Percentiles rank a stretch among this genome's conserved stretches.
phyloP scores from a whole-genome alignment of 2,113 vertebrate genomes.

The Ellobius talpinus region DNA sequence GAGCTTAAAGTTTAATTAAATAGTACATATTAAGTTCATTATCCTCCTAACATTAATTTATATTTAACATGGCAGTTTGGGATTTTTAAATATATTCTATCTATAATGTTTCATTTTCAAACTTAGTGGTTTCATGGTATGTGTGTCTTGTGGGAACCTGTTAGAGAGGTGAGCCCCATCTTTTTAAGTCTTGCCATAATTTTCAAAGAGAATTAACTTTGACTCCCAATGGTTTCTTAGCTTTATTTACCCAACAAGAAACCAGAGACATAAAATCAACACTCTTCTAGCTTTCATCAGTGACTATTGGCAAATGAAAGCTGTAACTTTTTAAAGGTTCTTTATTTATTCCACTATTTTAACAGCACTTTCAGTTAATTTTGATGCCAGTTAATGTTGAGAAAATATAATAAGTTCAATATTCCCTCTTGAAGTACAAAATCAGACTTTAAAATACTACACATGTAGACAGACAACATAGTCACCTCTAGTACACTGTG shows the following conservation, averaged over 20 bases:
- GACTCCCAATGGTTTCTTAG: not conserved
- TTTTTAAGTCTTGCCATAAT: not conserved
- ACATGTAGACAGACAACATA: not conserved
- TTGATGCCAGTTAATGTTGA: not conserved
- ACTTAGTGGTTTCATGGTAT: not conserved
- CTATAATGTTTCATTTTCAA: constrained; percentile 45
- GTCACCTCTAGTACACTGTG: not conserved
- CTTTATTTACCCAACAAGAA: not conserved
- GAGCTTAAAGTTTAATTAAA: constrained; percentile 76
- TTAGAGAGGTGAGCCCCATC: not conserved
- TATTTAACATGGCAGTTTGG: constrained; percentile 43
- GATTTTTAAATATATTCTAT: constrained; percentile 38
- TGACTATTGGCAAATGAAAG: not conserved
- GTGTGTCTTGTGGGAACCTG: not conserved
- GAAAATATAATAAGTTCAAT: not conserved
- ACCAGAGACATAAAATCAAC: not conserved
- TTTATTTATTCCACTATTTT: not conserved
- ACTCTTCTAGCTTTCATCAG: not conserved
- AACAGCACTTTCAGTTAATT: not conserved
- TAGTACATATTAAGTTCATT: constrained; percentile 75
- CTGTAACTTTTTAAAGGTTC: not conserved
- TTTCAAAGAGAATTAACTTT: not conserved
- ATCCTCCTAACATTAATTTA: constrained; percentile 49
- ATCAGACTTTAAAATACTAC: not conserved
- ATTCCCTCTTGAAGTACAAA: not conserved